Conservation (phyloP, 1,140 invertebrate species). For the Pseudomyrmex concolor region DNA sequence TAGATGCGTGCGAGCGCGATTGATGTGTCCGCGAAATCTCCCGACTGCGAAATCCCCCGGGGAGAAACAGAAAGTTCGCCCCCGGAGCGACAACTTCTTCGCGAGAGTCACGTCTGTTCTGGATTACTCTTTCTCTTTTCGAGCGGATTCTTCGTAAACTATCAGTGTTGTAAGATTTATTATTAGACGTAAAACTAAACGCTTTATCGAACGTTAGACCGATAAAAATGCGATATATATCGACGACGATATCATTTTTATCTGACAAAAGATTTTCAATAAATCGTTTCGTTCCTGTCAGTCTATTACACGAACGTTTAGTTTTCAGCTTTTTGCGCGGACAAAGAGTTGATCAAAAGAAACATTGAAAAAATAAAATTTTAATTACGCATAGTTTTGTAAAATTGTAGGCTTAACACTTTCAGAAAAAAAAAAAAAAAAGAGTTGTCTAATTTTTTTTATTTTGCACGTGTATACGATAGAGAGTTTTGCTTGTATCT, state of each 20-base stretch:
- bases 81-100: conserved; percentile 6
- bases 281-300: conserved; percentile 17
- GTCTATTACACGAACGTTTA: no score
- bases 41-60: conserved; percentile 1
- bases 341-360: no score
- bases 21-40: conserved; percentile 29
- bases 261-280: not conserved
- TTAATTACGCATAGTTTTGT: conserved; percentile 1
- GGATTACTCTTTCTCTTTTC: conserved; percentile 11
- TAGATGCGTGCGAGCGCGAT: conserved; percentile 5
- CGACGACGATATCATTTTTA: conserved; percentile 5
- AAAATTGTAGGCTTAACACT: not conserved
- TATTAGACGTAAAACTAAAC: not conserved
- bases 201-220: conserved; percentile 4
- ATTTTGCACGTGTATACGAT: not conserved
- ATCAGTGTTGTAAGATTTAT: conserved; percentile 39
- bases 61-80: conserved; percentile 50
- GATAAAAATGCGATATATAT: not conserved
- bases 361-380: not conserved
- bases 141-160: not conserved
- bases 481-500: not conserved
- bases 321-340: no score
- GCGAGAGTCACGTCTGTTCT: conserved; percentile 1
- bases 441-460: not conserved
- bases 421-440: not conserved